Percentiles rank a stretch among this genome's conserved stretches.
phyloP scores from a whole-genome alignment of 1,140 invertebrate genomes.

The Papilio helenus region DNA sequence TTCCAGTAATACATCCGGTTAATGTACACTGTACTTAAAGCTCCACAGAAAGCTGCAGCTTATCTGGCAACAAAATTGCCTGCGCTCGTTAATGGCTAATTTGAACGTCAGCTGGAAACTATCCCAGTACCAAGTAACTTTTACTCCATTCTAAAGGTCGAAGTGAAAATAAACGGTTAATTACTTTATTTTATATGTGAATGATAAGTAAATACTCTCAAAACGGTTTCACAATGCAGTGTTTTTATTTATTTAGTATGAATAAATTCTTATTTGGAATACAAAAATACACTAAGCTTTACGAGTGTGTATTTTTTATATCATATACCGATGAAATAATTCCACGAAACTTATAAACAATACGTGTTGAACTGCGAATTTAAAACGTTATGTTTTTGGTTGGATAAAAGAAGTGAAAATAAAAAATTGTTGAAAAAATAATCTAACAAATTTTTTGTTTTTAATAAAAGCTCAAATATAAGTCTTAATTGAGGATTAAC shows the following conservation, averaged over 20 bases:
- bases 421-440: neutral
- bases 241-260: too few relatives aligned
- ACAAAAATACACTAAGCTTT: too few relatives aligned
- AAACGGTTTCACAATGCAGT: neutral
- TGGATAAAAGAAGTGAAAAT: neutral
- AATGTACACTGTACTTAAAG: neutral
- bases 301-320: too few relatives aligned
- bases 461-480: slow-evolving; percentile 13
- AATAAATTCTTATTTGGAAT: too few relatives aligned
- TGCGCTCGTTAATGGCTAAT: slow-evolving; percentile 20
- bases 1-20: neutral
- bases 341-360: too few relatives aligned
- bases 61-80: neutral
- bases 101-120: slow-evolving; percentile 21
- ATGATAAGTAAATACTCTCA: neutral
- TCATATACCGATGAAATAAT: too few relatives aligned
- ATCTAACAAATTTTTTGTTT: neutral
- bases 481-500: neutral
- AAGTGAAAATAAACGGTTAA: neutral
- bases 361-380: too few relatives aligned
- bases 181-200: neutral
- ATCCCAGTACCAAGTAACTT: neutral
- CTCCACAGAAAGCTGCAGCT: slow-evolving; percentile 12
- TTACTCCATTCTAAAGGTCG: neutral
- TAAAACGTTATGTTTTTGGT: too few relatives aligned